A percentile compares a stretch with the other conserved stretches of the same genome.
Evolutionary conservation across 2,888 invertebrate species (phyloP).

Genomic region (Drosophila testacea): DNA sequence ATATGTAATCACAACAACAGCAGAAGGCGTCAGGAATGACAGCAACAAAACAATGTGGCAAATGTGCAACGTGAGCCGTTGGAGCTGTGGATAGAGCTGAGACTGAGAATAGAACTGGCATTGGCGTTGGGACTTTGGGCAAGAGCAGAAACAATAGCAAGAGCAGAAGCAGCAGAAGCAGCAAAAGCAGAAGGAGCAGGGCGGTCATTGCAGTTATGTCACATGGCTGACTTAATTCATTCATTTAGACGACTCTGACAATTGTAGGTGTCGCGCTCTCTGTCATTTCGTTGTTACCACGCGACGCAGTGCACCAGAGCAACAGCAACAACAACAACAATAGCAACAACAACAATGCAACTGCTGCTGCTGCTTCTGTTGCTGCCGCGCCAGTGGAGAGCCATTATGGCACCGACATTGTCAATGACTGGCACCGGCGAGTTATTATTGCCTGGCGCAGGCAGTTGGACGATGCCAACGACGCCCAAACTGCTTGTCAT

Average conservation of each 20-base stretch:
- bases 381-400: constrained; percentile 54
- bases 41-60: constrained; percentile 72
- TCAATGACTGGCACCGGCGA: constrained; percentile 64
- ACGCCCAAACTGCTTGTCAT: constrained; percentile 47
- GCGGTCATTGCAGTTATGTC: constrained; percentile 76
- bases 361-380: background rate
- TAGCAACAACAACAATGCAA: background rate
- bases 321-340: constrained; percentile 15
- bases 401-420: constrained; percentile 75
- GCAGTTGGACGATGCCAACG: constrained; percentile 64
- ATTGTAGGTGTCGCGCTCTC: constrained; percentile 73
- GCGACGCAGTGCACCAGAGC: constrained; percentile 67
- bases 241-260: constrained; percentile 75
- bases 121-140: constrained; percentile 6
- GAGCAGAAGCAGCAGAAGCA: too few relatives aligned
- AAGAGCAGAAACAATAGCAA: background rate
- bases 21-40: constrained; percentile 51
- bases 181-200: background rate
- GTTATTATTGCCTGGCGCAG: constrained; percentile 76
- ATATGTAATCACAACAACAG: constrained; percentile 62
- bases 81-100: constrained; percentile 14
- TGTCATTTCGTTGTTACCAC: constrained; percentile 56
- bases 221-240: constrained; percentile 78
- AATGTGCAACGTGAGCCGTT: constrained; percentile 66
- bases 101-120: constrained; percentile 1